These are phyloP conservation scores for Pteronura brasiliensis DNA, from an alignment of 2,113 vertebrate species.

Conservation along the genomic window DNA sequence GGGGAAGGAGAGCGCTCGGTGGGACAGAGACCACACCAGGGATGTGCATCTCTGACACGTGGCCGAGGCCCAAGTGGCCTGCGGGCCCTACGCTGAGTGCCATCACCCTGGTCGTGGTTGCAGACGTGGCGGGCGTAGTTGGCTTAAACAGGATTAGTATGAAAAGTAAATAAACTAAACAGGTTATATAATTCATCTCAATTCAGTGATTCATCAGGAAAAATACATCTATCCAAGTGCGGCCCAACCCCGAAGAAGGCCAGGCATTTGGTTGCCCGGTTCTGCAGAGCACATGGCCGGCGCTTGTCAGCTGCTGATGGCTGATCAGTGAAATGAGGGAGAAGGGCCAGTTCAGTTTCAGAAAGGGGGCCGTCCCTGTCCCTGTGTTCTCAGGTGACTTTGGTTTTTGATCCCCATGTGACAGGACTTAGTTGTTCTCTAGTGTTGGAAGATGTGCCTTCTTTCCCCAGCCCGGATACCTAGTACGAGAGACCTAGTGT, in stretches of 20 bases:
- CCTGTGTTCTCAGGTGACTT: neutral
- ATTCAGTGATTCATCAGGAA: neutral
- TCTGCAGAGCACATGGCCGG: rapidly evolving
- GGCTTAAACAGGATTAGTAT: neutral
- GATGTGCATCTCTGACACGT: rapidly evolving
- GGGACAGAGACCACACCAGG: neutral
- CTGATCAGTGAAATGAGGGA: neutral
- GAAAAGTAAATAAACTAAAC: neutral
- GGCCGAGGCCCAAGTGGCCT: neutral
- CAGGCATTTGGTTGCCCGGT: rapidly evolving
- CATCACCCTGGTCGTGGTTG: no score
- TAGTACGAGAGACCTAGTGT: no score
- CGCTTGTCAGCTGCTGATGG: no score
- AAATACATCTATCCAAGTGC: neutral
- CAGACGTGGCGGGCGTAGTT: neutral
- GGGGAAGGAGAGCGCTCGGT: rapidly evolving
- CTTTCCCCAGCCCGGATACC: neutral
- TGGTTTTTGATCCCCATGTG: neutral
- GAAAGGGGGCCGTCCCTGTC: neutral
- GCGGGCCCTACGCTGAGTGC: neutral
- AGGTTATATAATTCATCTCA: neutral
- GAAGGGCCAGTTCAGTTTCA: no score
- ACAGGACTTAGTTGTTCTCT: neutral
- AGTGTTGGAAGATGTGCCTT: neutral
- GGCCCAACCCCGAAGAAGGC: neutral